Percentiles rank a stretch among this genome's conserved stretches.
Evolutionary conservation across 2,888 invertebrate genomes (phyloP).

Genomic region (Platycnemis pennipes): DNA sequence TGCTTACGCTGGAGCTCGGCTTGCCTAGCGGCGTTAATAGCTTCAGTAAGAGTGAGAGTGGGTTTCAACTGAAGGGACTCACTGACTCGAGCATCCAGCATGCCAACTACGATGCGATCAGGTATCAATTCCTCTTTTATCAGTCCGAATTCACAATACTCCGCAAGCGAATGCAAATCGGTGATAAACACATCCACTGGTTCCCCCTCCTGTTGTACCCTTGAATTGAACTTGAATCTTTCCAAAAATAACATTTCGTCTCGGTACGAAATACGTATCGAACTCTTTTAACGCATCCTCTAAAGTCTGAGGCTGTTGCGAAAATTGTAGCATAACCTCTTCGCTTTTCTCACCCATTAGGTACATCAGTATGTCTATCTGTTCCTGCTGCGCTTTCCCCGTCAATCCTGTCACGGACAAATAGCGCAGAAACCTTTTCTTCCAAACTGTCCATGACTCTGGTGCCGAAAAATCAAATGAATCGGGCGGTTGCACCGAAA

Average conservation of each 20-base stretch:
- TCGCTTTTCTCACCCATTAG: background rate
- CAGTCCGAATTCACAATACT: background rate
- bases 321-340: background rate
- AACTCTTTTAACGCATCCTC: background rate
- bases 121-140: background rate
- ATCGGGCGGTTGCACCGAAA: background rate
- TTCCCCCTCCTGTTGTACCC: background rate
- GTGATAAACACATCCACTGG: background rate
- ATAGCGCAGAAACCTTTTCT: background rate
- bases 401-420: slow-evolving; percentile 10
- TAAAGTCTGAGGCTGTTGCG: background rate
- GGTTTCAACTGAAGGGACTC: background rate
- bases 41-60: background rate
- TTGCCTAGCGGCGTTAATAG: too few species aligned
- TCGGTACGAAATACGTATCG: slow-evolving; percentile 10
- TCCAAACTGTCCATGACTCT: background rate
- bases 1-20: too few species aligned
- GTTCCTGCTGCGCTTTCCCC: background rate
- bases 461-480: background rate
- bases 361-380: background rate
- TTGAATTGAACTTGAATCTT: slow-evolving; percentile 30
- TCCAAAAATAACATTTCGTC: background rate
- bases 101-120: background rate
- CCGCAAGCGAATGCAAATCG: background rate
- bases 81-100: background rate